Evolutionary conservation across 2,888 invertebrate genomes (phyloP).

Genomic region (Sympetrum striolatum): DNA sequence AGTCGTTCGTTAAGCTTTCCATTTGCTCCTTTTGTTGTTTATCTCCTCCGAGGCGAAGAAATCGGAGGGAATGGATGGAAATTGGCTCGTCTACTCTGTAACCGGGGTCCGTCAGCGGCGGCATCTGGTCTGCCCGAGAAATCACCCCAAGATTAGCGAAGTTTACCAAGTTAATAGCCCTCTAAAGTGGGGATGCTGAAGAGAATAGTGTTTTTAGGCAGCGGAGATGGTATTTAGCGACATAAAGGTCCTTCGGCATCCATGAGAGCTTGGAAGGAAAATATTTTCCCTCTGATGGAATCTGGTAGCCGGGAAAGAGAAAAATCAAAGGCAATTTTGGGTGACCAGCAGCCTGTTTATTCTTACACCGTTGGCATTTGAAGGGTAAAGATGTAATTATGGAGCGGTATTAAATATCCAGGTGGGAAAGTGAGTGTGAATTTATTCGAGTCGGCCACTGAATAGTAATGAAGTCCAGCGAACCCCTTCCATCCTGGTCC

Average conservation of each 20-base stretch:
- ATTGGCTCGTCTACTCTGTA: neutral
- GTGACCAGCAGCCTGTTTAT: neutral
- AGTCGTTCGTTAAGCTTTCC: conserved; percentile 29
- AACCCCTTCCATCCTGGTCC: neutral
- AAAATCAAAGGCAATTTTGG: neutral
- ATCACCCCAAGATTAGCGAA: conserved; percentile 7
- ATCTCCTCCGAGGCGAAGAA: conserved; percentile 2
- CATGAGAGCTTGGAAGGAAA: neutral
- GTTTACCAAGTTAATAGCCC: conserved; percentile 17
- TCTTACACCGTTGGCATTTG: neutral
- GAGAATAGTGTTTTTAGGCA: neutral
- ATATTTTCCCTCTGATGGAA: neutral
- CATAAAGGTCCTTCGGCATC: neutral
- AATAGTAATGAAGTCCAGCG: neutral
- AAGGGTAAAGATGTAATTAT: conserved; percentile 27
- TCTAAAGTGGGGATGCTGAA: neutral
- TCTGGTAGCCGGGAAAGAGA: neutral
- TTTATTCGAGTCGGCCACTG: neutral
- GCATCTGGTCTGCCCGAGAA: neutral
- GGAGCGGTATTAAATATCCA: conserved; percentile 14
- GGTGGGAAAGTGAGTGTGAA: neutral
- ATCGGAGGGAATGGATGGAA: neutral
- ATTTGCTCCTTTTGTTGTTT: neutral
- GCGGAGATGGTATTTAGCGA: neutral
- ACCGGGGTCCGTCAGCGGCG: neutral